Conservation (phyloP, 2,888 invertebrate genomes). For the Iphiclides podalirius region DNA sequence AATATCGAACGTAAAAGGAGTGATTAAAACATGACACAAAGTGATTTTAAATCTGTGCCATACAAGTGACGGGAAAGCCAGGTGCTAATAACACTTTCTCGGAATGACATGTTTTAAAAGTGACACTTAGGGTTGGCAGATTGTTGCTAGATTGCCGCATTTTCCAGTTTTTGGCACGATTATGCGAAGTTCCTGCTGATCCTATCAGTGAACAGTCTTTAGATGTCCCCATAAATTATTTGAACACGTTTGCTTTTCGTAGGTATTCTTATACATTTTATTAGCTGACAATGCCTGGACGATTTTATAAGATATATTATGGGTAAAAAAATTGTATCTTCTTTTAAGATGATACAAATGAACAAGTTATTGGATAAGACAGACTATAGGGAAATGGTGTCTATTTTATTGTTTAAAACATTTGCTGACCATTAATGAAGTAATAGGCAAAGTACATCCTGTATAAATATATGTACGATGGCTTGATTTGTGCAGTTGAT, state of each 20-base stretch:
- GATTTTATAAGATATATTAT: too few relatives aligned
- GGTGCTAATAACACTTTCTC: slow-evolving; percentile 14
- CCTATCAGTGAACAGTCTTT: too few relatives aligned
- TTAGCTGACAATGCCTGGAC: background rate
- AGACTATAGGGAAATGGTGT: too few relatives aligned
- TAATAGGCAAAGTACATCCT: too few relatives aligned
- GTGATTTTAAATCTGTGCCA: slow-evolving; percentile 6
- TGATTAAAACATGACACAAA: slow-evolving; percentile 3
- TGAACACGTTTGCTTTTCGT: background rate
- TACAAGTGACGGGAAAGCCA: background rate
- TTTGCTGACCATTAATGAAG: too few relatives aligned
- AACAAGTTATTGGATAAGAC: too few relatives aligned
- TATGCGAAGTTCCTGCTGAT: too few relatives aligned
- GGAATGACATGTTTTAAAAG: slow-evolving; percentile 8
- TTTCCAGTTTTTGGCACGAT: background rate
- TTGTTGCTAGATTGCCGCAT: background rate
- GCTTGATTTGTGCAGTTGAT: too few relatives aligned
- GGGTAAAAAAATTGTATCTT: too few relatives aligned
- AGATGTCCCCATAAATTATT: background rate
- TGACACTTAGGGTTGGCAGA: slow-evolving; percentile 5
- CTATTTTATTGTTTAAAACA: too few relatives aligned
- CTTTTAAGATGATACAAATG: too few relatives aligned
- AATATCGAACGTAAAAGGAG: slow-evolving; percentile 4
- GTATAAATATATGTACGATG: too few relatives aligned
- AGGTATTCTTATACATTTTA: background rate